These are phyloP conservation scores for Drosophila subobscura DNA, from an alignment of 1,140 invertebrate species.

Conservation along the genomic window DNA sequence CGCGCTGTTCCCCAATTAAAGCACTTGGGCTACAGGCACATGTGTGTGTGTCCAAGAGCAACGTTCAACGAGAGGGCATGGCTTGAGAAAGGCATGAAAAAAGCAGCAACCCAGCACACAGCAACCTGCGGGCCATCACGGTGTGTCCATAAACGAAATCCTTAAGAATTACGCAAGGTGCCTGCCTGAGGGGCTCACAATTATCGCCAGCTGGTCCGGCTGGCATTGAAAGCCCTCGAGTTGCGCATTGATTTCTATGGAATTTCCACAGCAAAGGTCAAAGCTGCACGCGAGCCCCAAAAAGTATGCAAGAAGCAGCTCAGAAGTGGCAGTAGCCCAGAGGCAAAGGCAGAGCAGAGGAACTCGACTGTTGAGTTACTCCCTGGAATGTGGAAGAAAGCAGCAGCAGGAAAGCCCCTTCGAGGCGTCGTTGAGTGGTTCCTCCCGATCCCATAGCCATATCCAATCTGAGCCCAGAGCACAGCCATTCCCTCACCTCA, in stretches of 20 bases:
- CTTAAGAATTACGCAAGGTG: conserved; percentile 45
- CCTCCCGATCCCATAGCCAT: no score
- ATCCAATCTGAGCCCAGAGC: no score
- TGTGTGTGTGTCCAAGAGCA: conserved; percentile 37
- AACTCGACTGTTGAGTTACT: not conserved
- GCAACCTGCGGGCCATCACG: not conserved
- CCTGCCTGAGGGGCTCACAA: conserved; percentile 20
- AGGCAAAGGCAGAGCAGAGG: not conserved
- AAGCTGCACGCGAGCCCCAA: conserved; percentile 16
- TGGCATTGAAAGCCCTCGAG: conserved; percentile 35
- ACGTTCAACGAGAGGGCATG: conserved; percentile 12
- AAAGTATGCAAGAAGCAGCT: conserved; percentile 1
- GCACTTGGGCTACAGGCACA: conserved; percentile 24
- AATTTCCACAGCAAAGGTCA: conserved; percentile 47
- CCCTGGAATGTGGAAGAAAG: not conserved
- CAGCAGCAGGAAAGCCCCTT: no score
- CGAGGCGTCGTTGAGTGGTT: no score
- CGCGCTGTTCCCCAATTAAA: conserved; percentile 51
- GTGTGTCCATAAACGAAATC: conserved; percentile 20
- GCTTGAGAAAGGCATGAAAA: not conserved
- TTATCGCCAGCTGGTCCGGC: conserved; percentile 41
- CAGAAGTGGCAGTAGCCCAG: not conserved
- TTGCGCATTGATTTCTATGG: conserved; percentile 41
- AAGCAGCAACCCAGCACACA: not conserved
- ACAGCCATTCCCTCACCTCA: no score